Evolutionary conservation across 1,140 invertebrate genomes (phyloP).

Genomic region (Bursaphelenchus mucronatus): DNA sequence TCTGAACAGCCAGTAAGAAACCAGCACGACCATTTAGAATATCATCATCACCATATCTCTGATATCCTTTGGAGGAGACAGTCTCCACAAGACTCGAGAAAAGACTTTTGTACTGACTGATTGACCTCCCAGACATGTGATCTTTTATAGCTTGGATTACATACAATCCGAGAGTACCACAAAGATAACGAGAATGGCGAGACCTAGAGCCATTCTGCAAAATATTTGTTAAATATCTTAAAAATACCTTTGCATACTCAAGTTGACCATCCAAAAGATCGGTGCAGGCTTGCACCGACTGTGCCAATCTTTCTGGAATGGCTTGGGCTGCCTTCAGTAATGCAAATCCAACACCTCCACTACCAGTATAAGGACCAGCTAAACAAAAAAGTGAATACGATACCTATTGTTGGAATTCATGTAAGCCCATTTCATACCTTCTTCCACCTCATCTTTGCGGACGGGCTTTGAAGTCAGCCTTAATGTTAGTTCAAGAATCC

Average conservation of each 20-base stretch:
- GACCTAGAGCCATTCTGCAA: constrained; percentile 23
- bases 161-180: constrained; percentile 29
- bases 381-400: constrained; percentile 4
- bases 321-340: constrained; percentile 20
- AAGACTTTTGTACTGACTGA: not conserved
- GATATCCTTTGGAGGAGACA: constrained; percentile 29
- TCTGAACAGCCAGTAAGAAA: constrained; percentile 27
- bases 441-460: not conserved
- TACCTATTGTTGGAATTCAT: not conserved
- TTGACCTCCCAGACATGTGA: constrained; percentile 5
- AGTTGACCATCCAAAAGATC: constrained; percentile 26
- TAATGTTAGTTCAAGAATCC: constrained; percentile 8
- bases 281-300: not conserved
- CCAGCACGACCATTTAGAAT: constrained; percentile 38
- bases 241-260: not conserved
- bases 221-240: constrained; percentile 12
- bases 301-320: constrained; percentile 1
- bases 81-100: constrained; percentile 25
- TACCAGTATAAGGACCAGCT: constrained; percentile 32
- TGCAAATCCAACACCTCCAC: constrained; percentile 24
- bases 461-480: not conserved
- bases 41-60: constrained; percentile 39
- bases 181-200: constrained; percentile 32
- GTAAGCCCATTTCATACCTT: constrained; percentile 12
- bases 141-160: constrained; percentile 33